Evolutionary conservation across 2,888 invertebrate species (phyloP).

Genomic region (Malacosoma neustria): DNA sequence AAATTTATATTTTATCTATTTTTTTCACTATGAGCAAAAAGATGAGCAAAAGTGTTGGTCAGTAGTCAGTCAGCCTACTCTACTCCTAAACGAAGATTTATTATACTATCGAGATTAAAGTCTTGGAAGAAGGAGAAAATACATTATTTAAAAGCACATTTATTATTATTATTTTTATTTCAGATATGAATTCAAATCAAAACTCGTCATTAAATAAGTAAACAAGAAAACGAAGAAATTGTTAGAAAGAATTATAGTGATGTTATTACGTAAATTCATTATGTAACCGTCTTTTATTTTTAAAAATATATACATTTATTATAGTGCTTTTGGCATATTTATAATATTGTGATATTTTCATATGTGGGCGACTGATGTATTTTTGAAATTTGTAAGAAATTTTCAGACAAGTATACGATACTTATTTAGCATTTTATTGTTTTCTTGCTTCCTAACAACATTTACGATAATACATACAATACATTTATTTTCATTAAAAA

Average conservation of each 20-base stretch:
- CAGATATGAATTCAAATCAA: slow-evolving; percentile 26
- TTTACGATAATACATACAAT: slow-evolving; percentile 7
- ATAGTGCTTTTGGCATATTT: slow-evolving; percentile 65
- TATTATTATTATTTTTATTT: too few species aligned
- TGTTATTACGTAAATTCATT: slow-evolving; percentile 57
- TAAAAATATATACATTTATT: slow-evolving; percentile 63
- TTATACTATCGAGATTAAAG: too few species aligned
- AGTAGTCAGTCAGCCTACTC: too few species aligned
- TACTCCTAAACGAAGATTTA: too few species aligned
- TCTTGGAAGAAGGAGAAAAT: too few species aligned
- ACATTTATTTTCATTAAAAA: too few species aligned
- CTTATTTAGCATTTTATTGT: slow-evolving; percentile 29
- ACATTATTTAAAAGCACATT: too few species aligned
- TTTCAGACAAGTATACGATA: slow-evolving; percentile 63
- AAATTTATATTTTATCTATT: too few species aligned
- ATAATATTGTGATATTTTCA: slow-evolving; percentile 64
- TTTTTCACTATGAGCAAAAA: too few species aligned
- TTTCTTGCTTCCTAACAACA: slow-evolving; percentile 17
- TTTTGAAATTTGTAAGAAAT: slow-evolving; percentile 62
- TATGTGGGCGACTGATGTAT: slow-evolving; percentile 63
- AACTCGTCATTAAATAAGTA: slow-evolving; percentile 2
- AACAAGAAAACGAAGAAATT: slow-evolving; percentile 12
- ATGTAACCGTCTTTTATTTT: slow-evolving; percentile 57
- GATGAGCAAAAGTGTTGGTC: too few species aligned
- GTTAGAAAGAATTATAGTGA: slow-evolving; percentile 45